These are phyloP conservation scores for Ochropleura leucogaster DNA, from an alignment of 2,888 invertebrate species.

Conservation along the genomic window DNA sequence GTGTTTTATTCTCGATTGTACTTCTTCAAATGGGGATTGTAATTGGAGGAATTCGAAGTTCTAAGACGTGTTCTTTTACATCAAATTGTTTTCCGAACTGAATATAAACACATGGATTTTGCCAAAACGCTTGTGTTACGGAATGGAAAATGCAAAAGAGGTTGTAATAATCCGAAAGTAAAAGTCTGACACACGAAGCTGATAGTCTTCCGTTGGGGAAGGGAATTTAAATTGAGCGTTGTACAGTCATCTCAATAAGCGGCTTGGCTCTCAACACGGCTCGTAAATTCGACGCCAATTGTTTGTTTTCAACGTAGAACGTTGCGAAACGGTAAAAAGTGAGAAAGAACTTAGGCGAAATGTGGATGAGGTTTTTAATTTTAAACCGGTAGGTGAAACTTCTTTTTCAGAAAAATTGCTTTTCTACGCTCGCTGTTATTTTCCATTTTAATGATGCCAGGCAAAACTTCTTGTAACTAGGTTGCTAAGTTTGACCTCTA, in stretches of 20 bases:
- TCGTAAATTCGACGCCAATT: slow-evolving; percentile 86
- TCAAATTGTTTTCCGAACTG: neutral
- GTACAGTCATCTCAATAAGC: slow-evolving; percentile 85
- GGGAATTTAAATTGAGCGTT: slow-evolving; percentile 80
- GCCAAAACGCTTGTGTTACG: slow-evolving; percentile 4
- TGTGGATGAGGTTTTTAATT: slow-evolving; percentile 62
- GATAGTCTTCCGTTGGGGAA: slow-evolving; percentile 61
- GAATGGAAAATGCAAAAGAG: slow-evolving; percentile 45
- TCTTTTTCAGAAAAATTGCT: neutral
- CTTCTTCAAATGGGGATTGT: slow-evolving; percentile 20
- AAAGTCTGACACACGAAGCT: slow-evolving; percentile 62
- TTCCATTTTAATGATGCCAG: neutral
- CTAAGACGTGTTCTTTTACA: neutral
- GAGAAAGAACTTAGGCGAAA: slow-evolving; percentile 28
- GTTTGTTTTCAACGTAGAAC: slow-evolving; percentile 84
- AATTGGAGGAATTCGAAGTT: slow-evolving; percentile 18
- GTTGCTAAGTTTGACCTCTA: neutral
- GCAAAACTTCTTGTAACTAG: neutral
- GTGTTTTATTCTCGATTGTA: slow-evolving; percentile 28
- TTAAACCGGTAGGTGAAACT: neutral
- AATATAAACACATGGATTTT: slow-evolving; percentile 24
- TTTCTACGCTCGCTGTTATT: neutral
- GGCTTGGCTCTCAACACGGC: slow-evolving; percentile 83
- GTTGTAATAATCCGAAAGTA: slow-evolving; percentile 51
- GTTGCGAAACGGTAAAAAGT: slow-evolving; percentile 75